Evolutionary conservation across 2,113 vertebrate species (phyloP), one percentile per base, ranked within the genome.

Genomic region (Otolemur garnettii): DNA sequence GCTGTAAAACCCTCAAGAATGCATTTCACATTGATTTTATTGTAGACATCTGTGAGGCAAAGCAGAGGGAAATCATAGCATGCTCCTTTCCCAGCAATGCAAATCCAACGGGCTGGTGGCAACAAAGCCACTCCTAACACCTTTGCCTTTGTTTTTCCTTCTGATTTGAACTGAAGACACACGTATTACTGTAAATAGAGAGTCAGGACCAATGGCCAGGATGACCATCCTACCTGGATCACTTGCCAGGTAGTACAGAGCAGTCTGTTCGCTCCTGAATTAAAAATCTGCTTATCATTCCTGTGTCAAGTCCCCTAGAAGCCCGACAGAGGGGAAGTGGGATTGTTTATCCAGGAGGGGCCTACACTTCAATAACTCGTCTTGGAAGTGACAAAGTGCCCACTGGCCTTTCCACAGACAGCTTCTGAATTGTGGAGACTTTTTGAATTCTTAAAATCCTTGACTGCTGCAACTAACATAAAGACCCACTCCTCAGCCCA

Each of bases 21-120:
- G 53, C 28, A 72, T 71, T 91, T 96, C 69, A 82, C 53, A 35
- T 79, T 75, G 84, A 55, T 97, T 96, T 90, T 91, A 82, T 94
- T 91, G 87, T 87, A 42, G 95, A 94, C 91, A 74, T 96, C 85
- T 96, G 94, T 83, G 89, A 96, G 91, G 94, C 97, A 97, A 97
- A 96, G 91, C 74, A 86, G 93, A 96, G 57, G 96, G 94, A 97
- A 96, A 95, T 96, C 77, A 59, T 77, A 53, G 82, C 88, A 15
- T 30, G 59, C 26, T 94, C 90, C 45, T 96, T 97, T 93, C 94
- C 91, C 57, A 74, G 78, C 68, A 81, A 95, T 80, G 91, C 96
- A 97, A 93, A 97, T 95, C 42, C 30, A 75, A 66, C 33, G 89
- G 66, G 68, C 85, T 15, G 24, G 50, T 88, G 91, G 68, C 91